These are phyloP conservation scores for Phoxinus dragarum DNA, from an alignment of 2,797 vertebrate species.

Conservation along the genomic window DNA sequence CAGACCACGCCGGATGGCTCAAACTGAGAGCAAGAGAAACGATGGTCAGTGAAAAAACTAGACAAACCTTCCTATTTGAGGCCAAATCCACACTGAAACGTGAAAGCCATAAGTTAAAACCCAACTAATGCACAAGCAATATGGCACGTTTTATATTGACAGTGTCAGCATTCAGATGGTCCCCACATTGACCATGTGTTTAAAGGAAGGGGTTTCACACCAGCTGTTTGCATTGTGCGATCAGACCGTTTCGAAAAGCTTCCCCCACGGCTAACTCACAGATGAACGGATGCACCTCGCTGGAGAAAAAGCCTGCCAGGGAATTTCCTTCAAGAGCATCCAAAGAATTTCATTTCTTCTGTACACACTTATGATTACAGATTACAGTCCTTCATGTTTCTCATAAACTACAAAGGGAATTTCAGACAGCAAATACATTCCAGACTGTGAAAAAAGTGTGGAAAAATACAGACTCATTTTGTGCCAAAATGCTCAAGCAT, in stretches of 20 bases:
- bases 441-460: conserved; percentile 20
- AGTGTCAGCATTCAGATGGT: conserved; percentile 33
- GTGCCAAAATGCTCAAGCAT: background rate
- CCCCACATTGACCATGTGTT: conserved; percentile 37
- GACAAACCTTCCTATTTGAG: background rate
- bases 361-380: conserved; percentile 10
- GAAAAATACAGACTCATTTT: background rate
- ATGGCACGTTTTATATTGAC: background rate
- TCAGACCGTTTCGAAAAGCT: conserved; percentile 7
- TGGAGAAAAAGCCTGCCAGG: conserved; percentile 23
- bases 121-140: conserved; percentile 1
- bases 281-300: conserved; percentile 16
- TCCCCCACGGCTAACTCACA: background rate
- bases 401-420: conserved; percentile 13
- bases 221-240: conserved; percentile 28
- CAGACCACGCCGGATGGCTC: background rate
- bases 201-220: conserved; percentile 12
- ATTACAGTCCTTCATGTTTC: conserved; percentile 22
- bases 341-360: conserved; percentile 58
- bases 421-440: conserved; percentile 52
- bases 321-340: conserved; percentile 60
- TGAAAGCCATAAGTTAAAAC: background rate
- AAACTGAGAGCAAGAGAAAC: conserved; percentile 12
- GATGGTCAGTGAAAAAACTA: background rate
- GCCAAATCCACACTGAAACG: background rate